A percentile compares a stretch with the other conserved stretches of the same genome.
phyloP scores from a whole-genome alignment of 1,140 invertebrate genomes.

The Leguminivora glycinivorella region DNA sequence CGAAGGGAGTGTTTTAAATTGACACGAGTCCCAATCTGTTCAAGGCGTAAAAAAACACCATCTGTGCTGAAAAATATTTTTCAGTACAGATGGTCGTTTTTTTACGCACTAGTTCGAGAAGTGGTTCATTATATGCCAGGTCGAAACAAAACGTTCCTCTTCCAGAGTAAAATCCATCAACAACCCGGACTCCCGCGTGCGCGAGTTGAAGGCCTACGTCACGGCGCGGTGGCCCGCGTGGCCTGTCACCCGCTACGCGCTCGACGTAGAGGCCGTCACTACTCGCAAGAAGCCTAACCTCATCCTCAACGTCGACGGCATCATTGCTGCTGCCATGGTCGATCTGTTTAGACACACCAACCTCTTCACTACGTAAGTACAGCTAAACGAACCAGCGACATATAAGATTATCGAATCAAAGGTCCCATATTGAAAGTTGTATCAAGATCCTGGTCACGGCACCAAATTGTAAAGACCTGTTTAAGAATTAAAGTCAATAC shows the following conservation, averaged over 20 bases:
- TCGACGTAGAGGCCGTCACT: slow-evolving; percentile 99
- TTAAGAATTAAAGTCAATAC: too few relatives aligned
- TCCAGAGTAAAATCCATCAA: slow-evolving; percentile 98
- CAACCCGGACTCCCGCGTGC: slow-evolving; percentile 98
- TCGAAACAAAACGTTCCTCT: slow-evolving; percentile 10
- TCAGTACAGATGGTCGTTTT: too few relatives aligned
- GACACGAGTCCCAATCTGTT: too few relatives aligned
- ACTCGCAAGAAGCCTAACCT: slow-evolving; percentile 99
- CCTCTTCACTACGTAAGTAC: slow-evolving; percentile 90
- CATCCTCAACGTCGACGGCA: slow-evolving; percentile 99
- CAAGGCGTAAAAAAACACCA: too few relatives aligned
- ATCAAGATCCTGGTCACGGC: slow-evolving; percentile 12
- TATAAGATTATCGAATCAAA: too few relatives aligned
- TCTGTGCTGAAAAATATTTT: too few relatives aligned
- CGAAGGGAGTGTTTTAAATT: too few relatives aligned
- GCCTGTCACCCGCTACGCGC: slow-evolving; percentile 96
- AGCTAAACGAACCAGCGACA: too few relatives aligned
- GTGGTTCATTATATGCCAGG: too few relatives aligned
- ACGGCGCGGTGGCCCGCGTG: slow-evolving; percentile 95
- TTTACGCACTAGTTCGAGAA: too few relatives aligned
- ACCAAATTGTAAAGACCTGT: too few relatives aligned
- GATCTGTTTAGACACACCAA: slow-evolving; percentile 96
- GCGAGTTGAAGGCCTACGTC: slow-evolving; percentile 98
- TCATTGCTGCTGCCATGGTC: slow-evolving; percentile 98
- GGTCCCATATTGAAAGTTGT: too few relatives aligned